These are phyloP conservation scores for Oedothorax gibbosus DNA, from an alignment of 1,140 invertebrate genomes.

Conservation along the genomic window DNA sequence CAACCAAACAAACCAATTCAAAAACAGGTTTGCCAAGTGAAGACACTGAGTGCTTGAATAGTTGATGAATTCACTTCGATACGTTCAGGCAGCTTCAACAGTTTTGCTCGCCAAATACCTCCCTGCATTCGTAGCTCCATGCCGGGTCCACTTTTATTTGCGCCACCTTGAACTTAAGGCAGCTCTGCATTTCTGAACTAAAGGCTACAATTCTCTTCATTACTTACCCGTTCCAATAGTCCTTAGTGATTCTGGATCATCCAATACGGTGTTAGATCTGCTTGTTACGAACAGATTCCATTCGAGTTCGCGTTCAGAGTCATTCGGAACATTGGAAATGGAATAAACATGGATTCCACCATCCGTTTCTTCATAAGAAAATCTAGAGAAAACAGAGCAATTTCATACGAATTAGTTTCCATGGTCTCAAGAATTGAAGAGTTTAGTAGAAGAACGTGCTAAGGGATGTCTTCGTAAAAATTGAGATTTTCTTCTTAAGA, in stretches of 20 bases:
- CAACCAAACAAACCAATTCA: no score
- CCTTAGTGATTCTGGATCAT: neutral
- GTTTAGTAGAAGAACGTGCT: no score
- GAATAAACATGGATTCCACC: conserved; percentile 24
- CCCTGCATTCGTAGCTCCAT: neutral
- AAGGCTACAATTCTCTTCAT: neutral
- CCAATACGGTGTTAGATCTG: neutral
- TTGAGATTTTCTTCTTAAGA: no score
- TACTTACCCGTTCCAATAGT: neutral
- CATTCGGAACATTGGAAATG: conserved; percentile 13
- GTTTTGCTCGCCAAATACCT: neutral
- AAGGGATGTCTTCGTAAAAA: no score
- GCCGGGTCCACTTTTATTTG: neutral
- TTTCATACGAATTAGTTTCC: neutral
- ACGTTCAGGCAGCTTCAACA: neutral
- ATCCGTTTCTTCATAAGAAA: conserved; percentile 14
- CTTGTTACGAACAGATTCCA: conserved; percentile 13
- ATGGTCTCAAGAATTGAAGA: no score
- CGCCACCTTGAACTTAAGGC: neutral
- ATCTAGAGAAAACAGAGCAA: neutral
- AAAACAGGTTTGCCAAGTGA: no score
- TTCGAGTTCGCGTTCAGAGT: neutral
- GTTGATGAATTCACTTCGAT: no score
- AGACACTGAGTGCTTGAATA: no score
- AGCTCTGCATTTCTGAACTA: neutral